phyloP scores from a whole-genome alignment of 2,797 vertebrate species.

The Perodicticus potto region DNA sequence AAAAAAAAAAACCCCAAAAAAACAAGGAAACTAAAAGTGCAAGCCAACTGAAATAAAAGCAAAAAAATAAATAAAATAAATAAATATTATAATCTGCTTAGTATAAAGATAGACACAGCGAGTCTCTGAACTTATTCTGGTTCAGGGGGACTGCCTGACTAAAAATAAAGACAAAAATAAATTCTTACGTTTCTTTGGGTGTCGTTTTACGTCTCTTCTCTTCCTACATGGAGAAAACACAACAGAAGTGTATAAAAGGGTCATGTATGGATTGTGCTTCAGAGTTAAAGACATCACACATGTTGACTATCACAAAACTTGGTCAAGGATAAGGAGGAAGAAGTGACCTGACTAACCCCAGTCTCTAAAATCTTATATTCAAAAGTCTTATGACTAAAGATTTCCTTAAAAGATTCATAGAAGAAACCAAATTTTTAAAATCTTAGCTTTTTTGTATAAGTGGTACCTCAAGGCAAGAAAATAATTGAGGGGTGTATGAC shows the following conservation, averaged over 20 bases:
- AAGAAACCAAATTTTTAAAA: not conserved
- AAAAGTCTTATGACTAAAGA: slow-evolving; percentile 4
- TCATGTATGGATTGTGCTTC: not conserved
- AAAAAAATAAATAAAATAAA: too few relatives aligned
- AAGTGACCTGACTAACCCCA: not conserved
- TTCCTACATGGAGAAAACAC: slow-evolving; percentile 88
- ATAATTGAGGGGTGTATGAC: not conserved
- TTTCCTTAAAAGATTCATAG: slow-evolving; percentile 11
- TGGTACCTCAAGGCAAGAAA: not conserved
- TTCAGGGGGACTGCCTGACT: not conserved
- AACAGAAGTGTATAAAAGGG: not conserved
- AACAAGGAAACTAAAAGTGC: too few relatives aligned
- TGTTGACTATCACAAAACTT: not conserved
- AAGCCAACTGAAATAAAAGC: too few relatives aligned
- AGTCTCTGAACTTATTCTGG: not conserved
- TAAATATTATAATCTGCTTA: not conserved
- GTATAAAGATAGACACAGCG: not conserved
- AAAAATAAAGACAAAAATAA: not conserved
- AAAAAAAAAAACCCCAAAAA: too few relatives aligned
- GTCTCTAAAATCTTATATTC: not conserved
- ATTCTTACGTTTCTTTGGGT: slow-evolving; percentile 90
- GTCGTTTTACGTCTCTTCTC: slow-evolving; percentile 95
- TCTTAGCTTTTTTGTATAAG: not conserved
- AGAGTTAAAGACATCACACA: not conserved
- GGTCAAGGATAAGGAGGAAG: not conserved